Percentiles rank a stretch among this genome's conserved stretches.
Conservation (phyloP, 1,140 invertebrate genomes). For the Atopsyche davidsoni region DNA sequence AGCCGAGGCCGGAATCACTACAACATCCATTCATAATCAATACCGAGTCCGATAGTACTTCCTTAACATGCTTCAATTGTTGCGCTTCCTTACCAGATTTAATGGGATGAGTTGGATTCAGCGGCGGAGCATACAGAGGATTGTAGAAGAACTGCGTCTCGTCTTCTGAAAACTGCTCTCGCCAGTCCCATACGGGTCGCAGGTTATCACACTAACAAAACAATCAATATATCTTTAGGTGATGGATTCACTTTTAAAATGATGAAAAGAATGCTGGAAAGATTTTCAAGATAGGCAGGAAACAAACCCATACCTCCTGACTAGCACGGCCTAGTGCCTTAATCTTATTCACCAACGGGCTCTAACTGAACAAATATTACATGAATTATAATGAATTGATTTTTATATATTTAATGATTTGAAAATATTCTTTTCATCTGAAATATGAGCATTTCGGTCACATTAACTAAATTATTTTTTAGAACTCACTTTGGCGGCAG, state of each 20-base stretch:
- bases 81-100: conserved; percentile 32
- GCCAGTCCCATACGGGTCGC: conserved; percentile 79
- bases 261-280: neutral
- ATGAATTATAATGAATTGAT: no score
- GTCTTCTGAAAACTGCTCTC: conserved; percentile 70
- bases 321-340: no score
- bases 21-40: conserved; percentile 7
- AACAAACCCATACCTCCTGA: no score
- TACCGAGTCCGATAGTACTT: neutral
- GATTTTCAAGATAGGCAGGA: no score
- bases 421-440: no score
- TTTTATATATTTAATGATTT: no score
- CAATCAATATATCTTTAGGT: no score
- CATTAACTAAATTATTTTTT: no score
- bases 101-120: conserved; percentile 28
- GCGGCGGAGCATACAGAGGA: conserved; percentile 53
- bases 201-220: conserved; percentile 50
- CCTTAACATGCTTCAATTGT: neutral
- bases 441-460: no score
- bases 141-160: conserved; percentile 75
- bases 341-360: no score
- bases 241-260: conserved; percentile 5
- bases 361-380: no score
- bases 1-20: conserved; percentile 23
- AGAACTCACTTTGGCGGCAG: conserved; percentile 44